Conservation (phyloP, 2,113 vertebrate genomes). For the Suncus etruscus region DNA sequence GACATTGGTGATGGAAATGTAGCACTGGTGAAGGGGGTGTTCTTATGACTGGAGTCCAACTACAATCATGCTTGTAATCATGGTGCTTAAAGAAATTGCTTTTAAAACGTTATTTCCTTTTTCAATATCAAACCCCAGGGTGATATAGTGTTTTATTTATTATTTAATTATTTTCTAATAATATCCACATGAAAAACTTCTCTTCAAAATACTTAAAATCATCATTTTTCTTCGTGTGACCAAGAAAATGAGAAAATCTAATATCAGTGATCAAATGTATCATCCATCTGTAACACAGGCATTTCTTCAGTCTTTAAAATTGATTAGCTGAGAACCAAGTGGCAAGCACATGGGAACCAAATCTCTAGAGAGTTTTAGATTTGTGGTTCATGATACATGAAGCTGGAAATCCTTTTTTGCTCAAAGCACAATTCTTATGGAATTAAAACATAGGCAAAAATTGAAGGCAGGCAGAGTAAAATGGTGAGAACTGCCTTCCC, state of each 20-base stretch:
- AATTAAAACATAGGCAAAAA: constrained; percentile 58
- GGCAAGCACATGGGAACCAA: not conserved
- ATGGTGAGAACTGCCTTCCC: constrained; percentile 49
- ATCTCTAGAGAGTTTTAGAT: not conserved
- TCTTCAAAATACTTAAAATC: constrained; percentile 31
- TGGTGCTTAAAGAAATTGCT: not conserved
- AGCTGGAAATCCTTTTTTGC: not conserved
- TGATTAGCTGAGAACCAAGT: not conserved
- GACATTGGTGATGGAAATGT: too few relatives aligned
- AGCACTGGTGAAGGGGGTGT: too few relatives aligned
- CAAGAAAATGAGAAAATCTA: not conserved
- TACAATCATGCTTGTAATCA: too few relatives aligned
- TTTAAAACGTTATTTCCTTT: not conserved
- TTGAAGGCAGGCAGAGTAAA: constrained; percentile 16
- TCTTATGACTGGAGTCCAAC: too few relatives aligned
- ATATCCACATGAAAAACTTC: not conserved
- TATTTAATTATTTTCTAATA: not conserved
- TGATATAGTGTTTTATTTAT: not conserved
- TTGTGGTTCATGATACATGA: not conserved
- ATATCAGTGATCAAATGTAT: not conserved
- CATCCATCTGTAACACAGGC: not conserved
- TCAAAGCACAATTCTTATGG: constrained; percentile 56
- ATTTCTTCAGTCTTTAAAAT: not conserved
- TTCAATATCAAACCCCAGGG: not conserved
- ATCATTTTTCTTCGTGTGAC: not conserved